Conservation (phyloP, 1,140 invertebrate species). For the Chironomus tepperi region DNA sequence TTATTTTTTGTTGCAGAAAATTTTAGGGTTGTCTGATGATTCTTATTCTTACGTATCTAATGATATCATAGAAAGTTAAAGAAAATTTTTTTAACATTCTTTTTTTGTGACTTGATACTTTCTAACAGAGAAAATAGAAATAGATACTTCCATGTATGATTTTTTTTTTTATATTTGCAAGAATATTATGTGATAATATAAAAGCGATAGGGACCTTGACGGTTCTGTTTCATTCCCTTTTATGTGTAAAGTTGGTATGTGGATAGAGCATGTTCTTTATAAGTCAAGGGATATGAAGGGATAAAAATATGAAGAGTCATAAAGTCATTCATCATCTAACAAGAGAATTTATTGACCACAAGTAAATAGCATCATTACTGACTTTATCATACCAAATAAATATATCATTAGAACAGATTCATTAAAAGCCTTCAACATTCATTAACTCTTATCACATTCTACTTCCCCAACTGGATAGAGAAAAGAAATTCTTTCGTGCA, state of each 20-base stretch:
- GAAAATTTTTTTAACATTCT: not conserved
- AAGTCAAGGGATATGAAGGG: not conserved
- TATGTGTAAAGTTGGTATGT: not conserved
- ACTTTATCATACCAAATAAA: too few species aligned
- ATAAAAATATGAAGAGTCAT: not conserved
- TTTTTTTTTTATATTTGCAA: too few species aligned
- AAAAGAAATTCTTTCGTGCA: not conserved
- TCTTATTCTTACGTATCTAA: not conserved
- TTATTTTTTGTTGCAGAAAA: not conserved
- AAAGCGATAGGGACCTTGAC: conserved; percentile 1
- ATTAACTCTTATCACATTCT: not conserved
- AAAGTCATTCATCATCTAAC: not conserved
- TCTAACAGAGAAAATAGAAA: too few species aligned
- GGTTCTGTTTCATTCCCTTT: not conserved
- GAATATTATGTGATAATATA: conserved; percentile 8
- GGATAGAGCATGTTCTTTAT: too few species aligned
- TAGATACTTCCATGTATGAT: too few species aligned
- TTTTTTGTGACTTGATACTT: too few species aligned
- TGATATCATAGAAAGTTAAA: not conserved
- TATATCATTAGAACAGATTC: too few species aligned
- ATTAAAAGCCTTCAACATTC: too few species aligned
- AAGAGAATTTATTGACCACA: not conserved
- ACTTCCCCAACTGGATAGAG: not conserved
- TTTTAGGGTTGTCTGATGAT: not conserved
- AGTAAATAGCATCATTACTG: not conserved